Evolutionary conservation across 2,113 vertebrate species (phyloP).

Genomic region (Gnathonemus longibarbis): DNA sequence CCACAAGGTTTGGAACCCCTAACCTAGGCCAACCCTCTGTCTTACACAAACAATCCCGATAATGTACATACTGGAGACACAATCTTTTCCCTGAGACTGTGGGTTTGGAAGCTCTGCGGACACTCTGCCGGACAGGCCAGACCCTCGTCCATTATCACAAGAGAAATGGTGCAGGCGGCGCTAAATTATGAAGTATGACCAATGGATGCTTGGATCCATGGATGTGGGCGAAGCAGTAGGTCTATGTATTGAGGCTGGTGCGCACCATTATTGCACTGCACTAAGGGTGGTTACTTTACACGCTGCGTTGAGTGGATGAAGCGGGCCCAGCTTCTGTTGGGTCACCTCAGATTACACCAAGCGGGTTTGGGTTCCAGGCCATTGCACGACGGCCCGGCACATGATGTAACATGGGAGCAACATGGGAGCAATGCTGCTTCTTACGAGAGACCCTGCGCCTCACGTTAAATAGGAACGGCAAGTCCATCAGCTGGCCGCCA

Average conservation of each 20-base stretch:
- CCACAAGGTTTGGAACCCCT: background rate
- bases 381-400: background rate
- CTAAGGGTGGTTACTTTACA: background rate
- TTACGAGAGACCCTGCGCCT: background rate
- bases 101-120: background rate
- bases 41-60: background rate
- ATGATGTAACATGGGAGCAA: conserved; percentile 11
- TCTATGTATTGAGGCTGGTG: background rate
- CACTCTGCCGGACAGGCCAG: background rate
- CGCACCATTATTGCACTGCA: background rate
- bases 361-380: background rate
- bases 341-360: background rate
- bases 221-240: background rate
- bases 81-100: background rate
- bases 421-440: background rate
- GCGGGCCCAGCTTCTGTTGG: background rate
- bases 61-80: background rate
- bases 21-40: background rate
- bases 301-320: background rate
- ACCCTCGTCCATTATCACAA: background rate
- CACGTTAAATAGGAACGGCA: background rate
- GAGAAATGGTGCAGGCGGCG: background rate
- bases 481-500: background rate
- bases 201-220: background rate
- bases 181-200: background rate